Base-by-base conservation (phyloP, 2,888 invertebrate genomes). In the Acleris holmiana region DNA sequence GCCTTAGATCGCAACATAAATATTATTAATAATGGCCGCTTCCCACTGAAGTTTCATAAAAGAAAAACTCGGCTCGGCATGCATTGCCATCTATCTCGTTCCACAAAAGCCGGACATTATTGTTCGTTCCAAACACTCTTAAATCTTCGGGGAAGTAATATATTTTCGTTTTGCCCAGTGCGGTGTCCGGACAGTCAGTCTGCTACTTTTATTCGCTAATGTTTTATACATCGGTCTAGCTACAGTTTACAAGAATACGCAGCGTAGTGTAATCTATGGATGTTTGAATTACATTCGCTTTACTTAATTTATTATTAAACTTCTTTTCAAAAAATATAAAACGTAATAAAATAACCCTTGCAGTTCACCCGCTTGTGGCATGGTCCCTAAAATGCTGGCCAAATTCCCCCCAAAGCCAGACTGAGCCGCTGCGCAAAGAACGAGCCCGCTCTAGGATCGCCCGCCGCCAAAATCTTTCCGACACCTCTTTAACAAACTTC, bases 41-140 rank as follows among this genome's bases (percentile, higher is more conserved):
- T 80, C 78, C 72, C 75, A 76, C 86, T 84, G 82, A 88, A 91
- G 89, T 91, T 90, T 89, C 86, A 91, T 90, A 90, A 91, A 91
- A 88, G 91, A 87, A 92, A 90, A 91, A 89, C 90, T 85, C 84
- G 84, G 86, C 82, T 87, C 83, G 86, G 90, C 90, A 91, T 92
- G 92, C 92, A 91, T 86, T 83, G 88, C 91, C 90, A 93, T 93
- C 86, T 91, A 91, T 93, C 93, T 93, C 90, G 91, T 90, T 91
- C 91, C 90, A 93, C 93, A 93, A 93, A 93, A 92, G 93, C 93
- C 85, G 93, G 93, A 93, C 93, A 93, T 93, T 93, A 93, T 93
- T 93, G 93, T 93, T 91, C 91, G 93, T 93, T 93, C 93, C 92
- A 92, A 93, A 92, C 92, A 91, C 91, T 91, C 91, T 85, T 93